Evolutionary conservation across 2,888 invertebrate species (phyloP), one percentile per base, ranked within the genome.

Genomic region (Gari tellinella): DNA sequence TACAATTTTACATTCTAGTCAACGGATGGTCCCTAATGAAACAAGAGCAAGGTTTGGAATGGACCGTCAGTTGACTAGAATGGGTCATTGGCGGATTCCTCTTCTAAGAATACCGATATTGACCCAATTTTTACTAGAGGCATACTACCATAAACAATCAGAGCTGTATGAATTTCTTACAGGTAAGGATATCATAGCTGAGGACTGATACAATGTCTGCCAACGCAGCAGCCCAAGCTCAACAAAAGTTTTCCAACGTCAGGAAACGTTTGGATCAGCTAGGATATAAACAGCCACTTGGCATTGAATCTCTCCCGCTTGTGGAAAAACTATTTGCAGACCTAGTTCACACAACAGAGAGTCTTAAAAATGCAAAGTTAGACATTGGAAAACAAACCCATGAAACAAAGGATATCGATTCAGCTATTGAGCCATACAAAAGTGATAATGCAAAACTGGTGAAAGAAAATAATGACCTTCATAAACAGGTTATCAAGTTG

Each of bases 261-360:
- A 94, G 96, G 58, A 94, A 94, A 76, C 95, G 96, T 88, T 93
- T 97, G 43, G 95, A 97, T 92, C 94, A 95, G 72, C 93, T 97
- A 76, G 97, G 97, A 1, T 97, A 97, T 90, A 94, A 94, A 49
- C 95, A 96, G 88, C 93, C 94, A 1, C 93, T 97, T 75, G 95
- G 90, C 0, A 91, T 95, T 15, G 96, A 97, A 76, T 95, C 95
- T 49, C 93, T 97, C 45, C 95, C 96, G 41, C 92, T 98, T 77
- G 96, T 97, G 80, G 95, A 96, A 92, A 95, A 94, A 88, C 91
- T 98, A 68, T 93, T 97, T 61, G 95, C 95, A 49, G 97, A 98
- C 92, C 94, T 97, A 68, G 93, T 97, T 72, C 95, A 96, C 90
- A 97, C 97, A 10, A 97, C 97, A n/a, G 95, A 96, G 82, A 96